These are phyloP conservation scores for Champsocephalus esox DNA, from an alignment of 2,797 vertebrate genomes.

Conservation along the genomic window DNA sequence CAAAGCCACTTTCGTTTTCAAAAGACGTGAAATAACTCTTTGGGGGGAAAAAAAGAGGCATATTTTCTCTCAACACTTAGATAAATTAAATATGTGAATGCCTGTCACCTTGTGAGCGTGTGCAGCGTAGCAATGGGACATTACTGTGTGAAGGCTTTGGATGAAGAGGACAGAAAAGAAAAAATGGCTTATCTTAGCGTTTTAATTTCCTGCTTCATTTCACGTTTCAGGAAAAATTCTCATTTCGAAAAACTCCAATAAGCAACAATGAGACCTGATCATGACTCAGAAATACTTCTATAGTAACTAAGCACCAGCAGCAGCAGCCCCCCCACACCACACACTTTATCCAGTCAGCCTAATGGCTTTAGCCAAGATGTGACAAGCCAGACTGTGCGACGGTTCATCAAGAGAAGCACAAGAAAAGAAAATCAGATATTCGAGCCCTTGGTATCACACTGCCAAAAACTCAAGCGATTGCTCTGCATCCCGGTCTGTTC, in stretches of 20 bases:
- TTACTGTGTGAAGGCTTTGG: slow-evolving; percentile 57
- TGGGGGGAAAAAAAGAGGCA: background rate
- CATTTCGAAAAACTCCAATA: slow-evolving; percentile 76
- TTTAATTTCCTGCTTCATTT: slow-evolving; percentile 87
- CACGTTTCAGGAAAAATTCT: slow-evolving; percentile 80
- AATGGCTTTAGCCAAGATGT: slow-evolving; percentile 62
- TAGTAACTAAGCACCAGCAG: slow-evolving; percentile 23
- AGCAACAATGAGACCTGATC: slow-evolving; percentile 74
- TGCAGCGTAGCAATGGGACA: slow-evolving; percentile 36
- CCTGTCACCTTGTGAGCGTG: slow-evolving; percentile 44
- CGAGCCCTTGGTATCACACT: slow-evolving; percentile 19
- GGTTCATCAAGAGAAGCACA: slow-evolving; percentile 36
- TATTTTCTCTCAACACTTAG: slow-evolving; percentile 46
- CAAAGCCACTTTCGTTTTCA: slow-evolving; percentile 29
- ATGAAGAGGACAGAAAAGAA: slow-evolving; percentile 48
- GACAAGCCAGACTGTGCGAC: slow-evolving; percentile 50
- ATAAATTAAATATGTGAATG: slow-evolving; percentile 59
- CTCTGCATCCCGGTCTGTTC: slow-evolving; percentile 23
- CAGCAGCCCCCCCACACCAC: background rate
- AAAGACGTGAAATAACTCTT: slow-evolving; percentile 10
- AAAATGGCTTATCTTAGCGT: slow-evolving; percentile 75
- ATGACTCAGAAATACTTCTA: slow-evolving; percentile 72
- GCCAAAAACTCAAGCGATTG: slow-evolving; percentile 35
- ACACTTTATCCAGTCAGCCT: slow-evolving; percentile 17
- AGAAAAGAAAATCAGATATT: slow-evolving; percentile 31